Evolutionary conservation across 2,888 invertebrate species (phyloP), one percentile per base, ranked within the genome.

Genomic region (Pachliopta kotzebuea): DNA sequence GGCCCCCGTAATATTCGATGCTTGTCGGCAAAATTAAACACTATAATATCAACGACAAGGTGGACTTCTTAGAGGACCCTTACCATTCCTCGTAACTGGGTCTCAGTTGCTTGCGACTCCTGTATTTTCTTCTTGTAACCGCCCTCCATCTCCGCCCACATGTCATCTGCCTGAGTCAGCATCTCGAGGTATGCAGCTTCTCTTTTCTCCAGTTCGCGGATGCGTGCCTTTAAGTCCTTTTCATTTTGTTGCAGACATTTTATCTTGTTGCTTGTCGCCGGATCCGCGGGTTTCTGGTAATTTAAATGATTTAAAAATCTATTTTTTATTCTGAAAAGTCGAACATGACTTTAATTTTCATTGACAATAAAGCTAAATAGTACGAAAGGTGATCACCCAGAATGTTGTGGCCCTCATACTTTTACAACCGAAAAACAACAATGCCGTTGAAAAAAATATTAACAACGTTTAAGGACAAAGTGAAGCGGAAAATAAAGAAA

Each of bases 141-240:
- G 11, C 92, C 92, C 75, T 94, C 95, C 90, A 95, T 92, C 73
- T 94, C 94, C 0, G 94, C 93, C 94, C 95, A 95, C 84, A 95
- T 93, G 66, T 95, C 94, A 68, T 95, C 95, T 0, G 95, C 95
- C 66, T 95, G 94, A 64, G 95, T 94, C 76, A 96, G 80, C 73
- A 95, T 95, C 75, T 94, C 94, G 73, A 95, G 90, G 74, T 95
- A 95, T 0, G 95, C 94, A 1, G 93, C 88, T 76, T 95, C 95
- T 56, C 94, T 89, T 60, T 92, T 85, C 77, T 95, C 94, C 60
- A 95, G 78, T 69, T 95, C 94, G 49, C 88, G 88, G 23, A 96
- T 93, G 67, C 94, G 90, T 57, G 84, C 86, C 76, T 94, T 94
- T 67, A 95, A 85, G 45, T 93, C 93, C 56, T 93, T 89, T 68